phyloP scores from a whole-genome alignment of 2,113 vertebrate genomes.

The Rhinoderma darwinii region DNA sequence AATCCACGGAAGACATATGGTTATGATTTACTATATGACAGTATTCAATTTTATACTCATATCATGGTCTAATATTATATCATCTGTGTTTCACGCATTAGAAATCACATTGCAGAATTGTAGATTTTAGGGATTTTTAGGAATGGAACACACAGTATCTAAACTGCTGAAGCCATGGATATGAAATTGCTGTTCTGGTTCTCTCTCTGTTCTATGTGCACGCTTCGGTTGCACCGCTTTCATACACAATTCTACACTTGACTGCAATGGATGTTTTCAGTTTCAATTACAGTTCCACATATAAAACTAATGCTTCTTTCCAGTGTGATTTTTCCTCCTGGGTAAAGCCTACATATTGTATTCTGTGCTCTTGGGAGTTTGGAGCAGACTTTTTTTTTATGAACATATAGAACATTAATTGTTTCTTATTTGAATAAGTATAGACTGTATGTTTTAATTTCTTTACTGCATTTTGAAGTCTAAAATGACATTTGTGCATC shows the following conservation, averaged over 20 bases:
- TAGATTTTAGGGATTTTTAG: background rate
- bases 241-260: conserved; percentile 23
- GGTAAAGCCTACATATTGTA: conserved; percentile 39
- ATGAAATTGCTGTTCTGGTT: conserved; percentile 2
- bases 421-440: background rate
- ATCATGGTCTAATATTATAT: background rate
- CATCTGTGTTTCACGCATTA: background rate
- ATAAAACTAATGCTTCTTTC: conserved; percentile 9
- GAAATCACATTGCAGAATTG: background rate
- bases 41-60: background rate
- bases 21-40: background rate
- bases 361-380: conserved; percentile 7
- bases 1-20: background rate
- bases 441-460: background rate
- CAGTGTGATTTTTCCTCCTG: conserved; percentile 28
- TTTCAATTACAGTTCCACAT: conserved; percentile 30
- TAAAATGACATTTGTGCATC: background rate
- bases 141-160: background rate
- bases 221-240: conserved; percentile 14
- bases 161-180: conserved; percentile 19
- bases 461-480: background rate
- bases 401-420: conserved; percentile 2
- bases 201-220: conserved; percentile 8
- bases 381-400: background rate
- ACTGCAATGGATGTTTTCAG: conserved; percentile 27